These are phyloP conservation scores for Bombus impatiens DNA, from an alignment of 1,140 invertebrate species.

Conservation along the genomic window DNA sequence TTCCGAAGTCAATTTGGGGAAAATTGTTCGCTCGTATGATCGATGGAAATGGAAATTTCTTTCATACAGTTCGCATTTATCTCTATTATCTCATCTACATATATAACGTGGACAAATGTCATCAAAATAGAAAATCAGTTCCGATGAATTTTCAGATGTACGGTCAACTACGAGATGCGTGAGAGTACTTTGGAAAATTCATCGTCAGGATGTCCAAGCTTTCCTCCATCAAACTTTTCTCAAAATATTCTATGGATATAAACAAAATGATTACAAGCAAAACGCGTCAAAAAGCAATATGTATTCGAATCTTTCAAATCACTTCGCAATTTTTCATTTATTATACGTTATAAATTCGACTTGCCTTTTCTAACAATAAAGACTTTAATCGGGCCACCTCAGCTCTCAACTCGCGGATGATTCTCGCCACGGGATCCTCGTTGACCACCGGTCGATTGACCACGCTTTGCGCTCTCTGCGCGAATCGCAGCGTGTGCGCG, in stretches of 20 bases:
- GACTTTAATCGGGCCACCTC: slow-evolving; percentile 84
- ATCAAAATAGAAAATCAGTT: too few relatives aligned
- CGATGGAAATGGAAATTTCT: neutral
- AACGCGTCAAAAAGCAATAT: neutral
- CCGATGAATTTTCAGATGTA: too few relatives aligned
- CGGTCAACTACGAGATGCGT: too few relatives aligned
- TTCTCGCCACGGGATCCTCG: slow-evolving; percentile 85
- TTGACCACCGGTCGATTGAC: slow-evolving; percentile 87
- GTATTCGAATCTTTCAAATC: neutral
- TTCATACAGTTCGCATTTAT: neutral
- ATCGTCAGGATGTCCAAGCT: neutral
- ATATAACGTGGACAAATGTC: too few relatives aligned
- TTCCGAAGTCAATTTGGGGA: neutral
- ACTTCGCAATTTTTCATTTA: too few relatives aligned
- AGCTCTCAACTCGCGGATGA: slow-evolving; percentile 83
- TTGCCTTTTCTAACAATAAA: slow-evolving; percentile 74
- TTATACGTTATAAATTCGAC: neutral
- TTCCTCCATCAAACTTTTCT: neutral
- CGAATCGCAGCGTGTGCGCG: slow-evolving; percentile 88
- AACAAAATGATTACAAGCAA: too few relatives aligned
- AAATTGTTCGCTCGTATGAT: neutral
- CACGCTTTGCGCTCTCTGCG: slow-evolving; percentile 87
- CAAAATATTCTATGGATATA: too few relatives aligned
- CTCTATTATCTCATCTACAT: too few relatives aligned
- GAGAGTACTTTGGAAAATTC: neutral